Percentiles rank a stretch among this genome's conserved stretches.
phyloP scores from a whole-genome alignment of 2,888 invertebrate genomes.

The Drosophila glabriapex region DNA sequence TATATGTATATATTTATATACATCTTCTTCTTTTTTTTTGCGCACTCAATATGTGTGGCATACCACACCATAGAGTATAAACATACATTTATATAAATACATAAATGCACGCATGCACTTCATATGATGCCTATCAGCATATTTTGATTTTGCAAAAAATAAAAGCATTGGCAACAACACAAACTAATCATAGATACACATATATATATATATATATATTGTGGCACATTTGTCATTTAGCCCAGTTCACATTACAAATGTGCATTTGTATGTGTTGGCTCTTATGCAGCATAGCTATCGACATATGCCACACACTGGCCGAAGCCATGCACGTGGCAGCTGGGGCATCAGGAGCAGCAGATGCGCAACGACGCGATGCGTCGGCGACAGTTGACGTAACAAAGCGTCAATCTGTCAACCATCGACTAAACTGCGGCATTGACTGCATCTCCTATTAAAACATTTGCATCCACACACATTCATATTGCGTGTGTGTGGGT shows the following conservation, averaged over 20 bases:
- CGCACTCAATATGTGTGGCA: constrained; percentile 44
- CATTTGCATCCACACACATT: neutral
- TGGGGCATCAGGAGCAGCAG: constrained; percentile 2
- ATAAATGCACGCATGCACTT: neutral
- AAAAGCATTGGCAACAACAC: neutral
- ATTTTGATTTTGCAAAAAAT: constrained; percentile 13
- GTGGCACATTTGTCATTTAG: constrained; percentile 30
- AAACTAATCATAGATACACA: constrained; percentile 15
- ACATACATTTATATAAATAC: neutral
- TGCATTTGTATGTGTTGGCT: neutral
- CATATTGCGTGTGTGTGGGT: neutral
- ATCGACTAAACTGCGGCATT: constrained; percentile 7
- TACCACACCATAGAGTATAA: constrained; percentile 10
- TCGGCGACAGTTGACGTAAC: constrained; percentile 6
- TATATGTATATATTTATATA: constrained; percentile 20
- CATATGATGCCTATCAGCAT: neutral
- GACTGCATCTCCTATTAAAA: constrained; percentile 3
- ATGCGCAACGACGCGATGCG: too few species aligned
- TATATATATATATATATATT: neutral
- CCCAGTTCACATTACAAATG: constrained; percentile 13
- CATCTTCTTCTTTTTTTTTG: constrained; percentile 7
- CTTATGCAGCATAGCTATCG: neutral
- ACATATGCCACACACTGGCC: constrained; percentile 3
- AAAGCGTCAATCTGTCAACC: constrained; percentile 28
- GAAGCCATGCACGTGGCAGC: constrained; percentile 11